phyloP scores from a whole-genome alignment of 2,888 invertebrate species.

The Dynastes grantii region DNA sequence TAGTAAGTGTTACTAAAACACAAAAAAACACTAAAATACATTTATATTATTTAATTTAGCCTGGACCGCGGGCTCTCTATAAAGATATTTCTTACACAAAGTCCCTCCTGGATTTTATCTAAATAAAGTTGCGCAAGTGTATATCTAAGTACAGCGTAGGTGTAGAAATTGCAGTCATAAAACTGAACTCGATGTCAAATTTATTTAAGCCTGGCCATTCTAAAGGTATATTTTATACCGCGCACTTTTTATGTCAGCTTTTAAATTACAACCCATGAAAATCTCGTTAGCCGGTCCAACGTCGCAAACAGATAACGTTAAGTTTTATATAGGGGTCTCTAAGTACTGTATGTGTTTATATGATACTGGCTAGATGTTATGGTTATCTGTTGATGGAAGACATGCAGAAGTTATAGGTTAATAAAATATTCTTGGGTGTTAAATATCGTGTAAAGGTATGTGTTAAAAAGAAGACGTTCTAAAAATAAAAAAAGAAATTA shows the following conservation, averaged over 20 bases:
- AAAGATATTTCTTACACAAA: too few species aligned
- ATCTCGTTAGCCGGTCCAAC: conserved; percentile 16
- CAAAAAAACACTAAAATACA: too few species aligned
- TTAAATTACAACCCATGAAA: conserved; percentile 17
- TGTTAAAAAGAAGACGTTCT: too few species aligned
- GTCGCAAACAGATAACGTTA: neutral
- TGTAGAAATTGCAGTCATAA: conserved; percentile 19
- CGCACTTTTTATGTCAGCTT: conserved; percentile 9
- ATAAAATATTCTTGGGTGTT: too few species aligned
- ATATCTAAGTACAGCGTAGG: neutral
- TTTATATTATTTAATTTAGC: too few species aligned
- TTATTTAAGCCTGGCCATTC: conserved; percentile 7
- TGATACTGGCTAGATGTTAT: neutral
- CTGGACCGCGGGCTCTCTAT: too few species aligned
- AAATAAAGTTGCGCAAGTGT: too few species aligned
- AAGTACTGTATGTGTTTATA: neutral
- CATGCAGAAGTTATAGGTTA: neutral
- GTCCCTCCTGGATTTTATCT: too few species aligned
- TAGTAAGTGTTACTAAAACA: too few species aligned
- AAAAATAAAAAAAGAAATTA: too few species aligned
- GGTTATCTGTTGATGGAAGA: neutral
- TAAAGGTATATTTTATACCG: conserved; percentile 20
- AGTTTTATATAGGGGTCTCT: neutral
- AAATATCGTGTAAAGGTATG: too few species aligned
- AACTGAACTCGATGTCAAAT: conserved; percentile 11